Evolutionary conservation across 1,140 invertebrate genomes (phyloP), one percentile per base, ranked within the genome.

Genomic region (Lordiphosa mommai): DNA sequence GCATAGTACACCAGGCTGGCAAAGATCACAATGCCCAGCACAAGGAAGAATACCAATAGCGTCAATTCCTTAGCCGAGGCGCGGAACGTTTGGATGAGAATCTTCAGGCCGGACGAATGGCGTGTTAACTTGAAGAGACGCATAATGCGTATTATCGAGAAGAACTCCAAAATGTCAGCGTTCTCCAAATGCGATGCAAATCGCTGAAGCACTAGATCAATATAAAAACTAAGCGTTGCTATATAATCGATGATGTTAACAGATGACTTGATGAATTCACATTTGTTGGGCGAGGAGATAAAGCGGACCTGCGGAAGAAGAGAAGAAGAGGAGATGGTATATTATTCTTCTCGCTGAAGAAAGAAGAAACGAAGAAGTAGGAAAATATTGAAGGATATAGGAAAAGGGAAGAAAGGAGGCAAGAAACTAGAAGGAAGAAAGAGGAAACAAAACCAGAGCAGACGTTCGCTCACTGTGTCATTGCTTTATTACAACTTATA

Each of bases 221-320:
- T 95, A 92, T 99, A 92, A 91, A 99, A 99, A 88, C 97, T 99
- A 86, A 99, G 92, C 4, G 98, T 99, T 30, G 98, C 98, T 58
- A 99, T 96, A 91, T 99, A 98, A 90, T 99, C 98, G 90, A 99
- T 99, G 88, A 99, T 94, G 90, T 99, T 99, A 64, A 99, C 95
- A 58, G 96, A 97, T 61, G 95, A 95, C 89, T 94, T 95, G 85
- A 98, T 93, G 91, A 99, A 99, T 77, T 95, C 94, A 88, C 95
- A 95, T 85, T 96, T 97, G 88, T 96, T 97, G 1, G 99, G 98
- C 86, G 93, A 96, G 40, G 94, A 97, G 52, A 98, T 94, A 90
- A 99, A 98, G 10, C 98, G 93, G 43, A 98, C 88, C 88, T 89
- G 40, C 2, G 1, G 0, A 10, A 4, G 17, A 27, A 36, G 0